Percentiles rank a stretch among this genome's conserved stretches.
phyloP scores from a whole-genome alignment of 2,888 invertebrate species.

The Ichneumoninae sp. region DNA sequence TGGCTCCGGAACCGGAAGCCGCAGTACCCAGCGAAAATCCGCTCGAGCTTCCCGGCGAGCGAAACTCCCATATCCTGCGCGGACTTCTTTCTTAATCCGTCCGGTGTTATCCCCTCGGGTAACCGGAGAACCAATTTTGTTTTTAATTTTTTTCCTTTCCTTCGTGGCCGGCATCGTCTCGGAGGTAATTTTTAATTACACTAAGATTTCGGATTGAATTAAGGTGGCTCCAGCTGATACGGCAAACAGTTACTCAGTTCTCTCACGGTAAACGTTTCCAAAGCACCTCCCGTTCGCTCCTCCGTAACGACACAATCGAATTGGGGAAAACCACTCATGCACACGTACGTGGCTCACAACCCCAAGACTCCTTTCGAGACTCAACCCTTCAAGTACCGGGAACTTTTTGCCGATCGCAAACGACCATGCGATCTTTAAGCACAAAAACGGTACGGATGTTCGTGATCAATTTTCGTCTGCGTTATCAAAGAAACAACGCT shows the following conservation, averaged over 20 bases:
- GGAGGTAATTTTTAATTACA: constrained; percentile 37
- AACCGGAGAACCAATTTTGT: constrained; percentile 5
- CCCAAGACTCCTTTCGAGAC: neutral
- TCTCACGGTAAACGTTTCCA: too few relatives aligned
- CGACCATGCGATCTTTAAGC: too few relatives aligned
- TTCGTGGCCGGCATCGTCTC: constrained; percentile 8
- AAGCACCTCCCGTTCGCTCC: neutral
- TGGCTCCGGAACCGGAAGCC: constrained; percentile 44
- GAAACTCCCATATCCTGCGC: constrained; percentile 21
- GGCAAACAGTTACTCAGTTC: too few relatives aligned
- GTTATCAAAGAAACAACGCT: too few relatives aligned
- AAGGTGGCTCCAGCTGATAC: neutral
- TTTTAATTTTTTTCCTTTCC: constrained; percentile 1
- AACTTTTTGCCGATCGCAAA: too few relatives aligned
- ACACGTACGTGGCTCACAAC: neutral
- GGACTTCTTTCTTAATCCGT: constrained; percentile 55
- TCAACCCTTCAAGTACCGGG: too few relatives aligned
- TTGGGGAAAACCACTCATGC: neutral
- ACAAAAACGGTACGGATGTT: too few relatives aligned
- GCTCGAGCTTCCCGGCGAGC: constrained; percentile 37
- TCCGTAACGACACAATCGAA: constrained; percentile 13
- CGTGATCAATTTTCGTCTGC: too few relatives aligned
- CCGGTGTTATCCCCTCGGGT: constrained; percentile 43
- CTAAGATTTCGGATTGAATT: constrained; percentile 32
- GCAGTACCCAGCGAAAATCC: constrained; percentile 35